These are phyloP conservation scores for Thalassoma bifasciatum DNA, from an alignment of 2,113 vertebrate genomes.

Conservation along the genomic window DNA sequence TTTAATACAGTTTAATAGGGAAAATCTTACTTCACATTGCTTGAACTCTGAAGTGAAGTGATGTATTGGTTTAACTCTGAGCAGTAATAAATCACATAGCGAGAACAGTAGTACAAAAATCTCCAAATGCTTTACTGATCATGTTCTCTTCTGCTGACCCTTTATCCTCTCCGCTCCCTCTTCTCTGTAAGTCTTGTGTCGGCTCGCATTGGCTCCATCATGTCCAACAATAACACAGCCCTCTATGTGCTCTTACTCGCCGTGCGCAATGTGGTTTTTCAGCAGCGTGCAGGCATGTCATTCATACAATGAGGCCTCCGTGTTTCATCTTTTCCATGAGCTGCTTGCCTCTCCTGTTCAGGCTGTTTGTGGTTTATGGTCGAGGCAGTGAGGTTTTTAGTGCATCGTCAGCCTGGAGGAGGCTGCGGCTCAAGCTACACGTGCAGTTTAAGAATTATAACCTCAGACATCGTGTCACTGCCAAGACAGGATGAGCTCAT, in stretches of 20 bases:
- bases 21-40: slow-evolving; percentile 23
- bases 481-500: slow-evolving; percentile 56
- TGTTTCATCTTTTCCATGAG: slow-evolving; percentile 67
- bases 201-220: slow-evolving; percentile 27
- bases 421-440: slow-evolving; percentile 17
- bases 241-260: slow-evolving; percentile 37
- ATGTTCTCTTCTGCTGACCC: slow-evolving; percentile 1
- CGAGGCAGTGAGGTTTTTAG: slow-evolving; percentile 40
- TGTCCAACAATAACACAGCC: slow-evolving; percentile 60
- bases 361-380: slow-evolving; percentile 49
- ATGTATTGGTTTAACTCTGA: slow-evolving; percentile 12
- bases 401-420: slow-evolving; percentile 34
- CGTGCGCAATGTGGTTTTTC: slow-evolving; percentile 49
- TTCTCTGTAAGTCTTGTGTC: slow-evolving; percentile 36
- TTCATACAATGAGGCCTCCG: slow-evolving; percentile 27
- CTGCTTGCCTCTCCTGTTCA: slow-evolving; percentile 36
- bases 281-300: slow-evolving; percentile 40
- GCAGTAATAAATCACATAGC: background rate
- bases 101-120: background rate
- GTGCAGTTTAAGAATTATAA: slow-evolving; percentile 35
- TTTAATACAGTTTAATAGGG: slow-evolving; percentile 29
- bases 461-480: slow-evolving; percentile 13
- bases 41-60: slow-evolving; percentile 14
- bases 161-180: slow-evolving; percentile 4
- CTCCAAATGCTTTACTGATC: background rate